Evolutionary conservation across 2,888 invertebrate species (phyloP).

Genomic region (Stratiomys singularior): DNA sequence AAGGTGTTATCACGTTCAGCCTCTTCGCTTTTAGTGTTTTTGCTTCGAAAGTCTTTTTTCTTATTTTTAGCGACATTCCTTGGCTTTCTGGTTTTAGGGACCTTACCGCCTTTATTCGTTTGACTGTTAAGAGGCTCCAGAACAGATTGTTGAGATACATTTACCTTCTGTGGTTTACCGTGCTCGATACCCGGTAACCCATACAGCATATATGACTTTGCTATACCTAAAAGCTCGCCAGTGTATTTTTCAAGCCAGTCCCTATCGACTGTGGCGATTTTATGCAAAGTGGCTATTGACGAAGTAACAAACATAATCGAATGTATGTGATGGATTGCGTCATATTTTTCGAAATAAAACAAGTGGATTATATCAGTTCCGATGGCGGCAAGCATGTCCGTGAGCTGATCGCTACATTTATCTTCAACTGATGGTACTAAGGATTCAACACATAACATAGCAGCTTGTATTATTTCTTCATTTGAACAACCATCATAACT

Average conservation of each 20-base stretch:
- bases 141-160: slow-evolving; percentile 72
- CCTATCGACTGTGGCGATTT: slow-evolving; percentile 58
- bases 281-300: slow-evolving; percentile 55
- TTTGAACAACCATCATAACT: slow-evolving; percentile 53
- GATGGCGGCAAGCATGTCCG: slow-evolving; percentile 45
- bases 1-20: slow-evolving; percentile 48
- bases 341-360: slow-evolving; percentile 51
- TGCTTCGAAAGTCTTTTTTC: slow-evolving; percentile 51
- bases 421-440: slow-evolving; percentile 32
- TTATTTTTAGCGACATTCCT: slow-evolving; percentile 56
- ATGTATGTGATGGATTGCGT: slow-evolving; percentile 49
- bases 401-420: background rate
- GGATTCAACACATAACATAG: slow-evolving; percentile 40
- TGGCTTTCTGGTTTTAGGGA: slow-evolving; percentile 62
- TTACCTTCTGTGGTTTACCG: slow-evolving; percentile 67
- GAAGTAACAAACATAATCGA: slow-evolving; percentile 52
- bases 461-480: slow-evolving; percentile 53
- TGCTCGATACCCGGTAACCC: slow-evolving; percentile 61
- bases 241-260: slow-evolving; percentile 61
- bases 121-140: slow-evolving; percentile 64
- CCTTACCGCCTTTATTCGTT: slow-evolving; percentile 72
- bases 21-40: slow-evolving; percentile 14
- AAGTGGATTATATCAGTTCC: slow-evolving; percentile 51
- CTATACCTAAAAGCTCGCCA: slow-evolving; percentile 71
- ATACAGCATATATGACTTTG: slow-evolving; percentile 69